phyloP scores from a whole-genome alignment of 2,113 vertebrate genomes.

The Halichoeres trimaculatus region DNA sequence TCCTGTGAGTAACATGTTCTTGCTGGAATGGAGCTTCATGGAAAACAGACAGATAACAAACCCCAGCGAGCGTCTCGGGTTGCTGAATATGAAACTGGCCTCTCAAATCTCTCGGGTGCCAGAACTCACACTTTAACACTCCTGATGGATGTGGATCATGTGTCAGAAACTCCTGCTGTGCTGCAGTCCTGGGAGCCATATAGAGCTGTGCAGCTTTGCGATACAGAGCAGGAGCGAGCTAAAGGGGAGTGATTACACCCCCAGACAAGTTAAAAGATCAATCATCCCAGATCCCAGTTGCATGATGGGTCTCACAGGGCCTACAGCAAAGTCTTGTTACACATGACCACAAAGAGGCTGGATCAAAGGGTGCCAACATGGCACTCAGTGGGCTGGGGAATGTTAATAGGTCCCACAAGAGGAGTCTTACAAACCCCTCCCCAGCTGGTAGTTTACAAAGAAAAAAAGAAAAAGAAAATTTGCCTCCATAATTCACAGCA shows the following conservation, averaged over 20 bases:
- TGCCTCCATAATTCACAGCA: not conserved
- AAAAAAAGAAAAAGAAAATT: too few relatives aligned
- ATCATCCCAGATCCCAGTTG: conserved; percentile 57
- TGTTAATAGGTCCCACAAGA: conserved; percentile 65
- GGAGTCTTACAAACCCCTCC: conserved; percentile 18
- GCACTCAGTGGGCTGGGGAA: conserved; percentile 51
- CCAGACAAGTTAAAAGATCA: conserved; percentile 67
- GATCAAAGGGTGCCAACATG: conserved; percentile 65
- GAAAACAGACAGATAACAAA: not conserved
- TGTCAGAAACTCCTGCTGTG: conserved; percentile 49
- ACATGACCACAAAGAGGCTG: conserved; percentile 62
- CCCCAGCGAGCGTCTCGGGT: conserved; percentile 6
- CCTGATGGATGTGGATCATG: conserved; percentile 43
- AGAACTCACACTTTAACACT: conserved; percentile 55
- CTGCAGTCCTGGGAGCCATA: conserved; percentile 12
- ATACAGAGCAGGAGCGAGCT: conserved; percentile 4
- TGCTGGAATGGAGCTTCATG: not conserved
- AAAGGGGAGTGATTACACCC: conserved; percentile 65
- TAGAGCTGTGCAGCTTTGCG: conserved; percentile 25
- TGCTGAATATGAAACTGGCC: conserved; percentile 42
- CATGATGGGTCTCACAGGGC: conserved; percentile 50
- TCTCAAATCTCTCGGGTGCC: conserved; percentile 42
- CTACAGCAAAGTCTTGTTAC: conserved; percentile 51
- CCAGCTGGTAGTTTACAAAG: too few relatives aligned
- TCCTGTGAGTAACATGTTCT: conserved; percentile 9